A percentile compares a stretch with the other conserved stretches of the same genome.
phyloP scores from a whole-genome alignment of 2,113 vertebrate genomes.

The Aphyosemion australe region DNA sequence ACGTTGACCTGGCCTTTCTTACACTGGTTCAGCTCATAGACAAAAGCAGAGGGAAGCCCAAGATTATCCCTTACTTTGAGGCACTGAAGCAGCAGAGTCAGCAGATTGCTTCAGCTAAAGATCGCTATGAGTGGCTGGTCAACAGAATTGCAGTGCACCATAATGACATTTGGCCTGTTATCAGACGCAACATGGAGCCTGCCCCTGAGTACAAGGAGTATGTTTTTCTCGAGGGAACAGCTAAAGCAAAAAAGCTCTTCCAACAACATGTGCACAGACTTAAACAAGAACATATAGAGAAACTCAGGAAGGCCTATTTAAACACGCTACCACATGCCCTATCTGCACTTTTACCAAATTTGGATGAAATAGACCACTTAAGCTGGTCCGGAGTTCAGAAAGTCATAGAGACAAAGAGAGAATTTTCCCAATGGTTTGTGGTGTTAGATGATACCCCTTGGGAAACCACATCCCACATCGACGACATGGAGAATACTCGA shows the following conservation, averaged over 20 bases:
- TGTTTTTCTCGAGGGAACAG: constrained; percentile 92
- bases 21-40: constrained; percentile 94
- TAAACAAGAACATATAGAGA: constrained; percentile 94
- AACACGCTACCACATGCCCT: constrained; percentile 86
- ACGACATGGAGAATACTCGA: constrained; percentile 86
- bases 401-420: constrained; percentile 89
- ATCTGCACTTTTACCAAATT: constrained; percentile 84
- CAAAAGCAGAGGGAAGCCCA: constrained; percentile 89
- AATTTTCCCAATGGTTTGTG: constrained; percentile 92
- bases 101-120: constrained; percentile 94
- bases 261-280: constrained; percentile 92
- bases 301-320: constrained; percentile 85
- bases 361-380: constrained; percentile 92
- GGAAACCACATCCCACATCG: constrained; percentile 89
- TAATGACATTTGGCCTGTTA: constrained; percentile 87
- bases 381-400: constrained; percentile 88
- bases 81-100: constrained; percentile 97
- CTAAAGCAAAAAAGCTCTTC: constrained; percentile 95
- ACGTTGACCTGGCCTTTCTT: constrained; percentile 92
- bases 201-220: constrained; percentile 91
- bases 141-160: constrained; percentile 89
- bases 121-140: constrained; percentile 94
- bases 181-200: constrained; percentile 85
- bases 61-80: constrained; percentile 96
- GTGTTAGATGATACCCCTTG: constrained; percentile 94